Evolutionary conservation across 1,140 invertebrate genomes (phyloP).

Genomic region (Apis cerana): DNA sequence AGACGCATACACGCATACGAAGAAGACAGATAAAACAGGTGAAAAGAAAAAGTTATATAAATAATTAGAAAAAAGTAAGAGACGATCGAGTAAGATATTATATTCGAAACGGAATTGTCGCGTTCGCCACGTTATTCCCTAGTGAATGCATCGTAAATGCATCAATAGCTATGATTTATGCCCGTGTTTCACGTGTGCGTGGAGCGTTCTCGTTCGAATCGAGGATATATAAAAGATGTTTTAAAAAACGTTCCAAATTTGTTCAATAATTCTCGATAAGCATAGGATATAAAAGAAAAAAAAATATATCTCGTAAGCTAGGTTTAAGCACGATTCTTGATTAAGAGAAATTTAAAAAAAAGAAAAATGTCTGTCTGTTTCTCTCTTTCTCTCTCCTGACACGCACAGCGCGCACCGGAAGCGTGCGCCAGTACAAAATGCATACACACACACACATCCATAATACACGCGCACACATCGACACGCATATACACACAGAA

Average conservation of each 20-base stretch:
- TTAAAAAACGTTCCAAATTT: conserved; percentile 21
- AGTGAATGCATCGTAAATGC: too few relatives aligned
- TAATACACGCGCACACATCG: not conserved
- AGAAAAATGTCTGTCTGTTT: conserved; percentile 9
- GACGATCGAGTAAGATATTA: not conserved
- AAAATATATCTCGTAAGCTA: conserved; percentile 17
- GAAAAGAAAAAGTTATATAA: not conserved
- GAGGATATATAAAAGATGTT: conserved; percentile 4
- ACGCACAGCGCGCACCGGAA: not conserved
- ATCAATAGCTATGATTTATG: not conserved
- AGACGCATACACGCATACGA: conserved; percentile 21
- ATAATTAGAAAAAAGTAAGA: not conserved
- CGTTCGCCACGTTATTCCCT: conserved; percentile 50
- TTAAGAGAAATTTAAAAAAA: not conserved
- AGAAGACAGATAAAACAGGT: not conserved
- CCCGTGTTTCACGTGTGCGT: conserved; percentile 15
- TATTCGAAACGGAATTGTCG: conserved; percentile 17
- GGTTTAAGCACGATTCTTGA: conserved; percentile 31
- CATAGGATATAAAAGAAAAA: conserved; percentile 24
- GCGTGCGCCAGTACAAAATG: too few relatives aligned
- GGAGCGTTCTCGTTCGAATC: conserved; percentile 16
- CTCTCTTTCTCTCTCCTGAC: not conserved
- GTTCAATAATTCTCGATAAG: conserved; percentile 40
- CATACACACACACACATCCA: not conserved
- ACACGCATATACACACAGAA: not conserved